Percentiles rank a stretch among this genome's conserved stretches.
Evolutionary conservation across 1,140 invertebrate genomes (phyloP).

Genomic region (Lasioglossum baleicum): DNA sequence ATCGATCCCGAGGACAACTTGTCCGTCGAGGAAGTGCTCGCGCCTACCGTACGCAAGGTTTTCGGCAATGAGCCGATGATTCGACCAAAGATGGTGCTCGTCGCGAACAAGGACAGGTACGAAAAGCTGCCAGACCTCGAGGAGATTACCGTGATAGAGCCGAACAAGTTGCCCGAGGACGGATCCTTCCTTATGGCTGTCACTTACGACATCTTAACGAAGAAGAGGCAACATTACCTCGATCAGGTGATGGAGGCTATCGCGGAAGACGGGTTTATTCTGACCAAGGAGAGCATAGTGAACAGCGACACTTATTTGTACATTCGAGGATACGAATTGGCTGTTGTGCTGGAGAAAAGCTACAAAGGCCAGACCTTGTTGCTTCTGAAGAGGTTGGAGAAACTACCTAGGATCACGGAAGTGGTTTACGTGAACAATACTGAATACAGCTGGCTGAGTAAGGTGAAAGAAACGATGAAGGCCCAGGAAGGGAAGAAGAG

Average conservation of each 20-base stretch:
- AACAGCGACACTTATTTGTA: constrained; percentile 48
- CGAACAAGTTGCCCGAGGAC: constrained; percentile 82
- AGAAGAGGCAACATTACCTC: constrained; percentile 54
- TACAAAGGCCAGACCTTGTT: constrained; percentile 65
- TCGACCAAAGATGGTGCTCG: constrained; percentile 81
- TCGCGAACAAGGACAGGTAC: constrained; percentile 70
- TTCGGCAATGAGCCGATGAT: constrained; percentile 84
- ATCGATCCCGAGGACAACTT: constrained; percentile 80
- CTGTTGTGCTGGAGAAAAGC: constrained; percentile 70
- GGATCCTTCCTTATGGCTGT: constrained; percentile 81
- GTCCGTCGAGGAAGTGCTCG: constrained; percentile 74
- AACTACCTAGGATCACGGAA: constrained; percentile 60
- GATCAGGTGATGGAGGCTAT: constrained; percentile 66
- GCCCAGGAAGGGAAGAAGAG: constrained; percentile 68
- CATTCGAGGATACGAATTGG: constrained; percentile 58
- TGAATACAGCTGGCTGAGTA: constrained; percentile 79
- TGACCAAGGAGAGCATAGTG: constrained; percentile 76
- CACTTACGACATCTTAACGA: constrained; percentile 68
- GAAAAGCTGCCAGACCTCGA: constrained; percentile 78
- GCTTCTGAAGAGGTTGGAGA: constrained; percentile 68
- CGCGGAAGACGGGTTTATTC: constrained; percentile 77
- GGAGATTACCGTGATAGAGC: constrained; percentile 82
- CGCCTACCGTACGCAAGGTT: constrained; percentile 80
- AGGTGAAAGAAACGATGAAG: constrained; percentile 80
- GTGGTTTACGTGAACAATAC: constrained; percentile 68